phyloP scores from a whole-genome alignment of 2,797 vertebrate species.

The Poeciliopsis turneri region DNA sequence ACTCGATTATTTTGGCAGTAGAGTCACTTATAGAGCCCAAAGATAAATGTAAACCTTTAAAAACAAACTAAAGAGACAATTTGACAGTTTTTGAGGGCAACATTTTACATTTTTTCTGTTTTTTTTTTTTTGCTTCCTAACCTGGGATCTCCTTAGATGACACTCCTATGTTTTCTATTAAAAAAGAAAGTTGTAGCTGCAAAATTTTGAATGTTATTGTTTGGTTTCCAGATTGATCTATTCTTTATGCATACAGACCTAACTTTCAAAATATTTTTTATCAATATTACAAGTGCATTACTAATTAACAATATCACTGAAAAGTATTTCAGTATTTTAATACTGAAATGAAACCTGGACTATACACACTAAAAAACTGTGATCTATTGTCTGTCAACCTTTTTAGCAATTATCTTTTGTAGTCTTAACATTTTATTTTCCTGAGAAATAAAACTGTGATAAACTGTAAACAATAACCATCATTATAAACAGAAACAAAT shows the following conservation, averaged over 20 bases:
- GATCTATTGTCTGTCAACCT: background rate
- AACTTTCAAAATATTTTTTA: background rate
- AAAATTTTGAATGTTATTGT: background rate
- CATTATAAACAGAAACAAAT: background rate
- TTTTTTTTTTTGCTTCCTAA: background rate
- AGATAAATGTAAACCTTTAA: background rate
- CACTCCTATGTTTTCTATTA: background rate
- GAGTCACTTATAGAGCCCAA: background rate
- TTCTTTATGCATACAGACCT: background rate
- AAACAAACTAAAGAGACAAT: background rate
- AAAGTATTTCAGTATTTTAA: background rate
- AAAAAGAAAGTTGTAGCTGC: background rate
- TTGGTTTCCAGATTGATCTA: background rate
- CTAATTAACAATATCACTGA: background rate
- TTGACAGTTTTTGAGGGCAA: background rate
- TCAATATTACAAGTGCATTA: background rate
- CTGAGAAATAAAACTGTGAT: background rate
- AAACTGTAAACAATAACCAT: background rate
- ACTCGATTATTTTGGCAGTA: background rate
- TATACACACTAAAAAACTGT: background rate
- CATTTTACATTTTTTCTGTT: background rate
- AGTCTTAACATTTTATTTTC: background rate
- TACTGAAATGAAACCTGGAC: background rate
- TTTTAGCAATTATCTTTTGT: background rate
- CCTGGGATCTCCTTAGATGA: background rate